Percentiles rank a stretch among this genome's conserved stretches.
Evolutionary conservation across 2,888 invertebrate genomes (phyloP).

Genomic region (Lymantria dispar): DNA sequence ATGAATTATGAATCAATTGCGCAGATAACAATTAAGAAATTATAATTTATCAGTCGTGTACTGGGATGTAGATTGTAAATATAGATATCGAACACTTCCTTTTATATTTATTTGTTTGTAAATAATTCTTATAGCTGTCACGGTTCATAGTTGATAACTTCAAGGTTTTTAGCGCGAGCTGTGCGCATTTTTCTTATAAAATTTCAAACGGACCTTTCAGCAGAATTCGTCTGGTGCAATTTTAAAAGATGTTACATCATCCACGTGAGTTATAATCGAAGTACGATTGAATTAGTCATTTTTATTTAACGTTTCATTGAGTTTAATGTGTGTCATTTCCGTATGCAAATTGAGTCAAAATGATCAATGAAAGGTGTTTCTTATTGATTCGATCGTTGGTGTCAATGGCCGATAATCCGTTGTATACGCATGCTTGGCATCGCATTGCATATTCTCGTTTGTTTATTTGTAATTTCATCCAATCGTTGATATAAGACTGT

Average conservation of each 20-base stretch:
- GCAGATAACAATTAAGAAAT: too few relatives aligned
- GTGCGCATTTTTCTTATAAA: conserved; percentile 37
- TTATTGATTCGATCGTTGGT: conserved; percentile 31
- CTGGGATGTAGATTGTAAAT: background rate
- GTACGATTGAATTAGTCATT: conserved; percentile 15
- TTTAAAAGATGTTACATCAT: conserved; percentile 69
- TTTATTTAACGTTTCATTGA: conserved; percentile 50
- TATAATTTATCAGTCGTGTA: too few relatives aligned
- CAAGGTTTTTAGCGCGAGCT: conserved; percentile 22
- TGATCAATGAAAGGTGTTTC: conserved; percentile 56
- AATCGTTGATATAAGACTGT: conserved; percentile 35
- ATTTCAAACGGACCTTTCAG: conserved; percentile 47
- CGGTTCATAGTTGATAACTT: conserved; percentile 9
- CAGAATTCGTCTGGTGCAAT: conserved; percentile 69
- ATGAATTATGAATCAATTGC: too few relatives aligned
- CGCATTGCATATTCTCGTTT: conserved; percentile 47
- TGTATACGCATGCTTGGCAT: conserved; percentile 42
- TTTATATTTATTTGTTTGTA: conserved; percentile 1
- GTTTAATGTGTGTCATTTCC: conserved; percentile 20
- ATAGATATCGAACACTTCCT: conserved; percentile 1
- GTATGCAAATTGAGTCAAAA: conserved; percentile 34
- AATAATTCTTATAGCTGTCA: conserved; percentile 7
- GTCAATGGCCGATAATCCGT: conserved; percentile 17
- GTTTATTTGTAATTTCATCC: conserved; percentile 50
- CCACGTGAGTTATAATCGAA: conserved; percentile 40